Conservation (phyloP, 2,113 vertebrate genomes). For the Gopherus flavomarginatus region DNA sequence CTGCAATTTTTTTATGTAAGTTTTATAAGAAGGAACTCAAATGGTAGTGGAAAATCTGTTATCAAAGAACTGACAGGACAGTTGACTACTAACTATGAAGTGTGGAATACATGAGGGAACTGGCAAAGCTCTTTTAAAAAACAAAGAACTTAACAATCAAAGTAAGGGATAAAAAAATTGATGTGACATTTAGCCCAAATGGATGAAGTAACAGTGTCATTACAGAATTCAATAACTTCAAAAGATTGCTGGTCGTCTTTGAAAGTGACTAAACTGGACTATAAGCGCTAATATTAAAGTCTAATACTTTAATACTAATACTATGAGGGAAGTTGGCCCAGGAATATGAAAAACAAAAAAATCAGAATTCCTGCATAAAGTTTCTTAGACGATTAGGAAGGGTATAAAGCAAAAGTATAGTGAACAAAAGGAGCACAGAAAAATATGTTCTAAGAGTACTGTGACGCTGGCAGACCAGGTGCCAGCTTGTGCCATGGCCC, state of each 20-base stretch:
- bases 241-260: neutral
- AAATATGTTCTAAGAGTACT: neutral
- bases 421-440: neutral
- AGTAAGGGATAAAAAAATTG: neutral
- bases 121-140: constrained; percentile 26
- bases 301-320: neutral
- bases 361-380: neutral
- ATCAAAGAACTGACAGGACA: constrained; percentile 4
- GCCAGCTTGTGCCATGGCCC: no score
- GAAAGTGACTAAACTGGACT: neutral
- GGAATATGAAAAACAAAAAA: neutral
- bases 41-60: neutral
- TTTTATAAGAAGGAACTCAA: neutral
- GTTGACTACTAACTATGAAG: neutral
- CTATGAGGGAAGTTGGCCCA: neutral
- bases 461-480: no score
- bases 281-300: neutral
- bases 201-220: neutral
- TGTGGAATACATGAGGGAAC: constrained; percentile 23
- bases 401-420: neutral
- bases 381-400: neutral
- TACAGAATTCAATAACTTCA: neutral
- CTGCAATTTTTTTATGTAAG: constrained; percentile 1
- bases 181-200: neutral
- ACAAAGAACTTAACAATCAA: constrained; percentile 17